Percentiles rank a stretch among this genome's conserved stretches.
phyloP scores from a whole-genome alignment of 2,113 vertebrate genomes.

The Brachionichthys hirsutus region DNA sequence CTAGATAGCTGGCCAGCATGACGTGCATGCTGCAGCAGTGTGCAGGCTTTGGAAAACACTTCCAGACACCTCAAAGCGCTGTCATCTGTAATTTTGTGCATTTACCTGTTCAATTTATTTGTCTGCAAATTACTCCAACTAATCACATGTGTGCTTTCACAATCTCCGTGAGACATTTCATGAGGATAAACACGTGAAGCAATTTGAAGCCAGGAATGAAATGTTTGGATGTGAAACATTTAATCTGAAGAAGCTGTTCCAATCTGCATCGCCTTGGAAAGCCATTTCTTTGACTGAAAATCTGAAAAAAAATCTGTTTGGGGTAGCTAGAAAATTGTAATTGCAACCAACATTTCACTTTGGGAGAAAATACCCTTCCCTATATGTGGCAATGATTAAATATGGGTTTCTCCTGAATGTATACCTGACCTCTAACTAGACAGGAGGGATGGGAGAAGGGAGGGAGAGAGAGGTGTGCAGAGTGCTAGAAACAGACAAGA shows the following conservation, averaged over 20 bases:
- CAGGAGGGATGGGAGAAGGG: conserved; percentile 53
- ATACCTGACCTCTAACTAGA: conserved; percentile 67
- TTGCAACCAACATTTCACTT: conserved; percentile 59
- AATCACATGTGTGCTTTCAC: conserved; percentile 67
- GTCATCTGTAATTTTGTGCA: conserved; percentile 60
- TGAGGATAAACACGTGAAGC: not conserved
- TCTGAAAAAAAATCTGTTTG: conserved; percentile 34
- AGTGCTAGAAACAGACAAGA: conserved; percentile 16
- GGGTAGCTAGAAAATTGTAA: conserved; percentile 55
- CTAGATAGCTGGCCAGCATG: conserved; percentile 41
- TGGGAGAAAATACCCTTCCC: conserved; percentile 60
- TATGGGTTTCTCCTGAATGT: conserved; percentile 57
- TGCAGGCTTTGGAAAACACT: conserved; percentile 56
- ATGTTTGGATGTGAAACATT: conserved; percentile 13
- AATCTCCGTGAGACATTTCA: conserved; percentile 30
- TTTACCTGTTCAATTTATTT: conserved; percentile 65
- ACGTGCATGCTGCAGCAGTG: conserved; percentile 42
- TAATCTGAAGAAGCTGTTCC: conserved; percentile 15
- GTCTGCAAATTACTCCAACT: conserved; percentile 60
- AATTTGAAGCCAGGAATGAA: not conserved
- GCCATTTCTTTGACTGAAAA: not conserved
- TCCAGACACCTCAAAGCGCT: conserved; percentile 65
- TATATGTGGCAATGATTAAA: conserved; percentile 63
- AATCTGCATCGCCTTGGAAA: not conserved
- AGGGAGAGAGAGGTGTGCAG: conserved; percentile 14